Evolutionary conservation across 2,888 invertebrate genomes (phyloP).

Genomic region (Leucophora obtusa): DNA sequence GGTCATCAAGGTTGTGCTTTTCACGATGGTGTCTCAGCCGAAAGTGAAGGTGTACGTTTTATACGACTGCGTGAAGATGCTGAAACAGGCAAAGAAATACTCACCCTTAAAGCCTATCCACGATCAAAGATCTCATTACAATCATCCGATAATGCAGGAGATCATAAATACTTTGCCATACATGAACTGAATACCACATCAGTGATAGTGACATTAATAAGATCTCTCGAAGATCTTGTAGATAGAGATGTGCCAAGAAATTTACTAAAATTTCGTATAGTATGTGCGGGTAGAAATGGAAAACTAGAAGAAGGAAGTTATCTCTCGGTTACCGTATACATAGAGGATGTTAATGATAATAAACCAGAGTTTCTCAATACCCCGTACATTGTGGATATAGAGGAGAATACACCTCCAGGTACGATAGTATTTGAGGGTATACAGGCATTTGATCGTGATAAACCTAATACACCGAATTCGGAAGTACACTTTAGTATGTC

Average conservation of each 20-base stretch:
- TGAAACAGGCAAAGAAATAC: conserved; percentile 86
- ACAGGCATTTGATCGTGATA: conserved; percentile 89
- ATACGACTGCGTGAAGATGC: conserved; percentile 91
- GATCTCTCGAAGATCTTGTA: conserved; percentile 88
- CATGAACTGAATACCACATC: conserved; percentile 87
- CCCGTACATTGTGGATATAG: conserved; percentile 88
- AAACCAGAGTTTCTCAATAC: conserved; percentile 87
- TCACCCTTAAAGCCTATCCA: conserved; percentile 90
- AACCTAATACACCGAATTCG: conserved; percentile 92
- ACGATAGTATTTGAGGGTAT: conserved; percentile 90
- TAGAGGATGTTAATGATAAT: conserved; percentile 93
- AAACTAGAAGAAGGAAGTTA: conserved; percentile 80
- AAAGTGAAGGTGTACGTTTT: conserved; percentile 87
- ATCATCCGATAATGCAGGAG: conserved; percentile 74
- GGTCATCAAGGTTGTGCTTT: conserved; percentile 89
- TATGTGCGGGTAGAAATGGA: conserved; percentile 80
- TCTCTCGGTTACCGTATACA: conserved; percentile 90
- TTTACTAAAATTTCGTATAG: conserved; percentile 88
- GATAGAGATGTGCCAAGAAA: conserved; percentile 90
- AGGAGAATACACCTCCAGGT: conserved; percentile 88
- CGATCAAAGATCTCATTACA: conserved; percentile 79
- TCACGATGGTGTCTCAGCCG: conserved; percentile 80
- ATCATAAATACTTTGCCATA: conserved; percentile 77
- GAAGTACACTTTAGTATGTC: conserved; percentile 91
- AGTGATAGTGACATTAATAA: conserved; percentile 86